Evolutionary conservation across 2,888 invertebrate species (phyloP).

Genomic region (Encarsia formosa): DNA sequence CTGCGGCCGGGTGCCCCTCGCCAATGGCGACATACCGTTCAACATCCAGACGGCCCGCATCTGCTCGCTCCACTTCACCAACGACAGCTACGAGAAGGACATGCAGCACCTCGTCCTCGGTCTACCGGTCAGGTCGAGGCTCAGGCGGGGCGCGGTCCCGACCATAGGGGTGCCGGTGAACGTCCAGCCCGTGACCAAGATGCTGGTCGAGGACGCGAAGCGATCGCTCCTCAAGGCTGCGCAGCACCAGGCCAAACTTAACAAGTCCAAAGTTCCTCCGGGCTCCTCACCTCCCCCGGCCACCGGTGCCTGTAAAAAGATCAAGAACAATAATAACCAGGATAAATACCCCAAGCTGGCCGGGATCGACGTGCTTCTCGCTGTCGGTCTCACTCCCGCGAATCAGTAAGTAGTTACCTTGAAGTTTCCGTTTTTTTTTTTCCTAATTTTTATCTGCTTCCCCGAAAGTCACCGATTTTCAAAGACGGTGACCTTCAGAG

Average conservation of each 20-base stretch:
- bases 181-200: conserved; percentile 48
- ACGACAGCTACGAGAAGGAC: conserved; percentile 56
- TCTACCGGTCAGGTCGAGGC: conserved; percentile 54
- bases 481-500: too few relatives aligned
- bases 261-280: not conserved
- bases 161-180: conserved; percentile 49
- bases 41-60: conserved; percentile 58
- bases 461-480: too few relatives aligned
- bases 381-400: conserved; percentile 56
- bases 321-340: not conserved
- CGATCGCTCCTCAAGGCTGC: conserved; percentile 45
- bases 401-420: conserved; percentile 39
- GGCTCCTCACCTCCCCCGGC: not conserved
- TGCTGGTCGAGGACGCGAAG: conserved; percentile 46
- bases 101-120: conserved; percentile 57
- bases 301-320: not conserved
- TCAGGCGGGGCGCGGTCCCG: conserved; percentile 56
- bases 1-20: conserved; percentile 54
- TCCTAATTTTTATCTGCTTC: not conserved
- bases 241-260: conserved; percentile 28
- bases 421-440: not conserved
- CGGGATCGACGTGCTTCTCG: conserved; percentile 55
- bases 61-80: conserved; percentile 56
- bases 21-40: conserved; percentile 48
- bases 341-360: conserved; percentile 15